Evolutionary conservation across 2,888 invertebrate species (phyloP), one percentile per base, ranked within the genome.

Genomic region (Trissoscelio sp.): DNA sequence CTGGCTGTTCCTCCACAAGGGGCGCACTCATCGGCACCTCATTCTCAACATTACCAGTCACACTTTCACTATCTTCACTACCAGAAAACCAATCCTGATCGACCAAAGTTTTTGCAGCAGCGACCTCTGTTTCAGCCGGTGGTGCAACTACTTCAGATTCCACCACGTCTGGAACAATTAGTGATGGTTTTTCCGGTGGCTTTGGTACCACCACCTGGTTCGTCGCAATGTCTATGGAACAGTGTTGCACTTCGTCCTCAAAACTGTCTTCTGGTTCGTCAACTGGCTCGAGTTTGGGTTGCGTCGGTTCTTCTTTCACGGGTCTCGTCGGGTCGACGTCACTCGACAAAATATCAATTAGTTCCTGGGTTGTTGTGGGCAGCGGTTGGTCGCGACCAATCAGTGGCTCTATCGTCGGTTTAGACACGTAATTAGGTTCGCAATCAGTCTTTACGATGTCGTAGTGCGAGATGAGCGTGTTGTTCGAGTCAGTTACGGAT

Each of bases 41-140:
- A 91, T 92, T 87, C 88, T 92, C 85, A 85, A 89, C 88, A 86
- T 89, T 90, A 89, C 93, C 93, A 88, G 92, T 92, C 0, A 92
- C 92, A 86, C 93, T 86, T 79, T 91, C 90, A 72, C 91, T 91
- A 55, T 90, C 91, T 28, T 91, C 91, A 72, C 91, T 91, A 0
- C 90, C 90, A 2, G 92, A 92, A 67, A 89, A 91, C 91, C 91
- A 92, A 80, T 92, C 91, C 66, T 91, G 91, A 81, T 91, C 91
- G 0, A 91, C 88, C 24, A 90, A 83, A 3, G 87, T 83, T 74
- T 91, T 91, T 0, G 89, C 86, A 64, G 89, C 82, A 77, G 88
- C 83, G 79, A 83, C 82, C n/a, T 79, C 83, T 0, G 51, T n/a
- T n/a, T 73, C 83, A 0, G 24, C 31, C 6, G 53, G 18, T 6